Evolutionary conservation across 2,113 vertebrate species (phyloP), one percentile per base, ranked within the genome.

Genomic region (Trinectes maculatus): DNA sequence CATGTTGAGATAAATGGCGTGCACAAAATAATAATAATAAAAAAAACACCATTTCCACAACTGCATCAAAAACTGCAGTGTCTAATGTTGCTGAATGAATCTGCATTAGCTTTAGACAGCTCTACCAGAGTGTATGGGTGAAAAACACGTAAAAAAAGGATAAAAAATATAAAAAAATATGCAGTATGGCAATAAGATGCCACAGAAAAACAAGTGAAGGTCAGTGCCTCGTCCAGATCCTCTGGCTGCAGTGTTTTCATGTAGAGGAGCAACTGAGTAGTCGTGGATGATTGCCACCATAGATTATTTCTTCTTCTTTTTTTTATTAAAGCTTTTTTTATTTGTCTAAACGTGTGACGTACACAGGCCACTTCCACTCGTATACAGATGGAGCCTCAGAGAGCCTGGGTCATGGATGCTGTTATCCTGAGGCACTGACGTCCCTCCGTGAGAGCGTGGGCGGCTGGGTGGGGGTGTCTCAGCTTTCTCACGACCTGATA

Each of bases 401-500:
- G 49, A 33, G 49, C 59, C 1, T 22, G 42, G 34, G 8, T 43
- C 15, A 71, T 24, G 28, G 76, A 81, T 77, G 67, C 77, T 71
- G 71, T 63, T 69, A 65, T 65, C 44, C 54, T 39, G 54, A 77
- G 31, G 67, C 57, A 60, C 29, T 57, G 22, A 29, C 36, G 71
- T 77, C 56, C 33, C 59, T 59, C 22, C 12, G 3, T 21, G 12
- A 34, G 13, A 24, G 61, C 26, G 24, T 5, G 21, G 33, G 63
- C n/a, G 39, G 61, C 34, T 53, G 60, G 67, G 34, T n/a, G 8
- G 19, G 70, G 77, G 57, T 37, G 77, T 67, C 67, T 86, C 67
- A 46, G 71, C 86, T 90, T 90, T 89, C 89, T 90, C 89, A 90
- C 87, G 89, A 90, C 87, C 87, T 84, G 80, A 80, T 79, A 80